Evolutionary conservation across 1,140 invertebrate species (phyloP).

Genomic region (Harlomillsia oculata): DNA sequence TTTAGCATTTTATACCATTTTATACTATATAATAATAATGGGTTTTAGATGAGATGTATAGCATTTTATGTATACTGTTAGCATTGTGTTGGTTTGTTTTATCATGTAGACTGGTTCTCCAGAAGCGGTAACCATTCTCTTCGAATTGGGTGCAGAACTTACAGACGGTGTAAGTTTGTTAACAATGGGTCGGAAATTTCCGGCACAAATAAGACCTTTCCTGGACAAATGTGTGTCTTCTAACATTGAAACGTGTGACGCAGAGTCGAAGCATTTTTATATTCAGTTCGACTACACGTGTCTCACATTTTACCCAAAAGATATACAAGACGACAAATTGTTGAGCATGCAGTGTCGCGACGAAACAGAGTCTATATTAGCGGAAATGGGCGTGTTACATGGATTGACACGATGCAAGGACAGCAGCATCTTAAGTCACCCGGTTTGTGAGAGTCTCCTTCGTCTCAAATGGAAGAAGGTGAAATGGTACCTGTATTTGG

Average conservation of each 20-base stretch:
- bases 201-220: slow-evolving; percentile 30
- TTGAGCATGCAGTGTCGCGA: slow-evolving; percentile 33
- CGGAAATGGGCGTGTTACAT: slow-evolving; percentile 35
- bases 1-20: neutral
- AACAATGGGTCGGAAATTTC: slow-evolving; percentile 33
- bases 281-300: slow-evolving; percentile 36
- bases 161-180: slow-evolving; percentile 31
- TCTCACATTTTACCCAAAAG: slow-evolving; percentile 34
- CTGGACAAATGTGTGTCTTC: slow-evolving; percentile 35
- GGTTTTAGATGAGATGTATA: too few relatives aligned
- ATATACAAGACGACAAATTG: slow-evolving; percentile 34
- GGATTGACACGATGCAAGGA: slow-evolving; percentile 33
- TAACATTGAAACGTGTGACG: slow-evolving; percentile 34
- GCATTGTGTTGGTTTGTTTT: too few relatives aligned
- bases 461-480: slow-evolving; percentile 37
- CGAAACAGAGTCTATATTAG: slow-evolving; percentile 32
- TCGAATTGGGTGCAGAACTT: slow-evolving; percentile 34
- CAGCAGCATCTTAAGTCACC: slow-evolving; percentile 34
- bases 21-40: too few relatives aligned
- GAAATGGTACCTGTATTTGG: slow-evolving; percentile 36
- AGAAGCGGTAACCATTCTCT: slow-evolving; percentile 32
- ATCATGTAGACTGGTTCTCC: slow-evolving; percentile 31
- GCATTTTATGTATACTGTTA: too few relatives aligned
- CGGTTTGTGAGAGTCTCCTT: slow-evolving; percentile 35
- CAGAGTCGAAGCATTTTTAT: slow-evolving; percentile 36